A percentile compares a stretch with the other conserved stretches of the same genome.
These are phyloP conservation scores for Vireo griseus DNA, from an alignment of 2,797 vertebrate species.

Conservation along the genomic window DNA sequence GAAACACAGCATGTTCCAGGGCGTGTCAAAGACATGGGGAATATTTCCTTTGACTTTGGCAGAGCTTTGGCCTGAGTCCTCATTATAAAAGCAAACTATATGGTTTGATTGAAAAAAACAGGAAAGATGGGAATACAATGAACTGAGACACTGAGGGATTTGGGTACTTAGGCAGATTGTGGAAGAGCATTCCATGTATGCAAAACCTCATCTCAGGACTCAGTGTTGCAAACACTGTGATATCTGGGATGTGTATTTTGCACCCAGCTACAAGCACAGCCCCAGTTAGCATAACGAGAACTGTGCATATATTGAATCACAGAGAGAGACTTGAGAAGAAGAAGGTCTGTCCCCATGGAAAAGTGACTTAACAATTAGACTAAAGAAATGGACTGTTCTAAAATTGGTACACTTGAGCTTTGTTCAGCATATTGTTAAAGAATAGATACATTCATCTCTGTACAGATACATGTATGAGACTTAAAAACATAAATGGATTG, in stretches of 20 bases:
- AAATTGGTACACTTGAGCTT: constrained; percentile 21
- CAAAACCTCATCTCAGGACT: not conserved
- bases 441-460: not conserved
- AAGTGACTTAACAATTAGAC: constrained; percentile 27
- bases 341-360: constrained; percentile 8
- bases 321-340: not conserved
- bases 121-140: not conserved
- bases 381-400: constrained; percentile 4
- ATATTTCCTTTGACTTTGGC: not conserved
- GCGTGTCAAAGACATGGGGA: not conserved
- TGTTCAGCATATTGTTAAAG: constrained; percentile 18
- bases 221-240: not conserved
- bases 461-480: not conserved
- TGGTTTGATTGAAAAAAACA: not conserved
- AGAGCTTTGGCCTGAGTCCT: not conserved
- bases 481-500: constrained; percentile 27
- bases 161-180: not conserved
- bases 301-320: not conserved
- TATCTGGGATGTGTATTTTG: constrained; percentile 4
- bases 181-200: not conserved
- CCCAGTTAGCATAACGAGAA: constrained; percentile 17
- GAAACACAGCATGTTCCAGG: not conserved
- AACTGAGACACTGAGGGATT: not conserved
- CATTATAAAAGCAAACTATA: not conserved
- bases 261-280: not conserved